Evolutionary conservation across 2,797 vertebrate species (phyloP), one percentile per base, ranked within the genome.

Genomic region (Thripadectes ignobilis): DNA sequence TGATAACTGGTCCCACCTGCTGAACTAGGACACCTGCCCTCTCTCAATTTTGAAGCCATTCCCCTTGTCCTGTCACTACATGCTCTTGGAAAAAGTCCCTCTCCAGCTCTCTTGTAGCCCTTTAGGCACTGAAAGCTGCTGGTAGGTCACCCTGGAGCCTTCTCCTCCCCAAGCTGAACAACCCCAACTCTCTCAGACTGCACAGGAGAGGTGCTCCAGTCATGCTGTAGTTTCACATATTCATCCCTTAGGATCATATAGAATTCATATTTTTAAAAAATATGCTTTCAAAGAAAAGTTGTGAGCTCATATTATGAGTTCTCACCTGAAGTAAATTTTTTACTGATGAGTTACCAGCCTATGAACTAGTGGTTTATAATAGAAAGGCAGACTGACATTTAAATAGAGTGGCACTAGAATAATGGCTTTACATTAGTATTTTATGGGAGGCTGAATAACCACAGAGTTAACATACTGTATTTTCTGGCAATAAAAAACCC

Each of bases 331-430:
- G 85, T 38, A 86, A 69, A 63, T 89, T 90, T 93, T 91, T 93
- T 82, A 85, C 73, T 63, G 63, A 90, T 63, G 87, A 92, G 63
- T 93, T 96, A 86, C 88, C 95, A 95, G 95, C 84, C 88, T 81
- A 29, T 81, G 72, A 95, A 95, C 90, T 68, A 58, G 49, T 8
- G 20, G 90, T 87, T 93, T 91, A 71, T 83, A 94, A 97, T 45
- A 92, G 86, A 96, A 97, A 96, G 32, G 45, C 41, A 83, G 89
- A 83, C 92, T 97, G 89, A 95, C 81, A 91, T 97, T 96, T 97
- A 96, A 96, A 96, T 86, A 81, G 85, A 92, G 62, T 62, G 72
- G 55, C 68, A 93, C 36, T 89, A 81, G 74, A 88, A 90, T 88
- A 93, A 96, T 58, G 85, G 87, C 69, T 95, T 93, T 94, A 85